Conservation (phyloP, 2,113 vertebrate genomes). For the Hippocampus abdominalis region DNA sequence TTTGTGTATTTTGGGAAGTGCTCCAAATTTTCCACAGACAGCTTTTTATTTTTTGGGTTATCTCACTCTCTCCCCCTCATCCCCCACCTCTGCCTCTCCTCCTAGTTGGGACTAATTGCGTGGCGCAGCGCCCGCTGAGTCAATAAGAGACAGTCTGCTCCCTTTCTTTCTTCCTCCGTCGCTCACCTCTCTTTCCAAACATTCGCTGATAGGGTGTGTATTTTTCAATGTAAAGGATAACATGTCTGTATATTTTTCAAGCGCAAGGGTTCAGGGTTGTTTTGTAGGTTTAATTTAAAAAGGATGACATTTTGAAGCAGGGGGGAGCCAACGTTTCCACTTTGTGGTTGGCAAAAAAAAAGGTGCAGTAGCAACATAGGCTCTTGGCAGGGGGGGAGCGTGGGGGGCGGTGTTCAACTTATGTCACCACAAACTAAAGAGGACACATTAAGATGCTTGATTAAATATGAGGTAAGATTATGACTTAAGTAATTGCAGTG, state of each 20-base stretch:
- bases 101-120: conserved; percentile 65
- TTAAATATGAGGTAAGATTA: conserved; percentile 43
- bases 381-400: conserved; percentile 16
- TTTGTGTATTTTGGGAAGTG: conserved; percentile 69
- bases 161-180: conserved; percentile 37
- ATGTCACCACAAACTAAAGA: conserved; percentile 49
- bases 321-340: conserved; percentile 54
- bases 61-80: conserved; percentile 52
- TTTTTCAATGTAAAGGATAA: conserved; percentile 68
- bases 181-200: conserved; percentile 62
- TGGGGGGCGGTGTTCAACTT: conserved; percentile 35
- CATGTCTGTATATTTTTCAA: conserved; percentile 72
- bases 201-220: conserved; percentile 67
- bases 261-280: conserved; percentile 39
- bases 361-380: conserved; percentile 32
- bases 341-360: conserved; percentile 46
- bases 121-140: conserved; percentile 46
- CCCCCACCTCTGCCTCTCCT: conserved; percentile 34
- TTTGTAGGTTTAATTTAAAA: conserved; percentile 64
- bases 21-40: conserved; percentile 73
- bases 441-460: conserved; percentile 49
- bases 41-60: conserved; percentile 73
- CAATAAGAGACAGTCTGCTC: conserved; percentile 62
- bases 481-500: conserved; percentile 32
- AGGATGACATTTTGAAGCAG: conserved; percentile 51